These are phyloP conservation scores for Lagorchestes hirsutus DNA, from an alignment of 2,797 vertebrate genomes.

Conservation along the genomic window DNA sequence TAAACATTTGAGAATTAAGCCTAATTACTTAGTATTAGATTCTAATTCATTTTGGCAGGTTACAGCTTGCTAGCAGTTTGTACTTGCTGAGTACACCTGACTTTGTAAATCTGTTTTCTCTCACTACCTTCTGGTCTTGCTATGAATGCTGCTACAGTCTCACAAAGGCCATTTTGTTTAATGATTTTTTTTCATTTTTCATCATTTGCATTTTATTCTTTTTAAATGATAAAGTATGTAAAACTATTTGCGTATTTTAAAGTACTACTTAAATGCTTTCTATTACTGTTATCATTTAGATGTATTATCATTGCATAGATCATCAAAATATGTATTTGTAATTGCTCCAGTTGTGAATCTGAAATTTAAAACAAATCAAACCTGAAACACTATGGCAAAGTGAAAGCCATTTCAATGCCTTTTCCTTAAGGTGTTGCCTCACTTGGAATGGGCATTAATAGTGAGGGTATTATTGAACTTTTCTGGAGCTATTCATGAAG, in stretches of 20 bases:
- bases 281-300: not conserved
- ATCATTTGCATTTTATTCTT: no score
- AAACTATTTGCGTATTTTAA: no score
- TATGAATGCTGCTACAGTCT: conserved; percentile 6
- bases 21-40: conserved; percentile 28
- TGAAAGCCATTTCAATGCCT: not conserved
- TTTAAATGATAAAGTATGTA: no score
- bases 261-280: no score
- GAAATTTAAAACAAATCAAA: conserved; percentile 17
- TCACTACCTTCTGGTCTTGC: conserved; percentile 17
- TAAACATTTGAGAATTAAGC: conserved; percentile 69
- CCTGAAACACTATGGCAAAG: not conserved
- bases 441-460: not conserved
- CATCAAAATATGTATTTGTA: conserved; percentile 33
- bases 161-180: conserved; percentile 38
- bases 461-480: not conserved
- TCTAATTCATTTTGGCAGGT: conserved; percentile 51
- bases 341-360: conserved; percentile 26
- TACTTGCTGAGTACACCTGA: conserved; percentile 42
- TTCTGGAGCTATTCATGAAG: no score
- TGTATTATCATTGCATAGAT: conserved; percentile 38
- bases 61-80: conserved; percentile 55
- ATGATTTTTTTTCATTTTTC: conserved; percentile 1
- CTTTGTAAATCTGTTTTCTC: conserved; percentile 46
- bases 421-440: conserved; percentile 18